phyloP scores from a whole-genome alignment of 2,113 vertebrate species.

The Pterocles gutturalis region DNA sequence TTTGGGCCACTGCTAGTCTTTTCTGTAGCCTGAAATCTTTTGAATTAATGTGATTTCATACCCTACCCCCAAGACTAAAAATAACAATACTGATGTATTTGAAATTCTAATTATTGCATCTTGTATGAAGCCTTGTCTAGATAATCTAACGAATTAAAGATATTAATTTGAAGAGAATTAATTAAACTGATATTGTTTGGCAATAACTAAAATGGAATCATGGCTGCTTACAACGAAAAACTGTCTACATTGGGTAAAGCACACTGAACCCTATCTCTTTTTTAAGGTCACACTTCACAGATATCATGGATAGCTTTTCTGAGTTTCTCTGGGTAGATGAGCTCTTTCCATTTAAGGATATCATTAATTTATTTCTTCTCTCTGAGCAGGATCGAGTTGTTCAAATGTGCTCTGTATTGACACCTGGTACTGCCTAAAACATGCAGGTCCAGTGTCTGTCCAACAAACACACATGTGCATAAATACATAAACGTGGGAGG shows the following conservation, averaged over 20 bases:
- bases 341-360: not conserved
- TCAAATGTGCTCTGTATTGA: not conserved
- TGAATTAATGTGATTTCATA: not conserved
- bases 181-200: not conserved
- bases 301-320: not conserved
- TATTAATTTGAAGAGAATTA: not conserved
- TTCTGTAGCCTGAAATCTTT: not conserved
- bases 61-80: not conserved
- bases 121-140: not conserved
- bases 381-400: not conserved
- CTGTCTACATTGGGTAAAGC: fast-evolving
- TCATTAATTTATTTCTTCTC: not conserved
- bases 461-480: not conserved
- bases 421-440: not conserved
- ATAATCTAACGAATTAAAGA: not conserved
- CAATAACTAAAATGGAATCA: not conserved
- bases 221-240: not conserved
- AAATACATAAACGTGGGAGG: not conserved
- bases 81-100: not conserved
- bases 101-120: not conserved
- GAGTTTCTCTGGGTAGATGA: not conserved
- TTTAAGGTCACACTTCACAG: not conserved
- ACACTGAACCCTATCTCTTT: no score
- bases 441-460: not conserved
- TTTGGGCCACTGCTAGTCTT: not conserved